phyloP scores from a whole-genome alignment of 1,140 invertebrate species.

The Pseudomyrmex dendroicus region DNA sequence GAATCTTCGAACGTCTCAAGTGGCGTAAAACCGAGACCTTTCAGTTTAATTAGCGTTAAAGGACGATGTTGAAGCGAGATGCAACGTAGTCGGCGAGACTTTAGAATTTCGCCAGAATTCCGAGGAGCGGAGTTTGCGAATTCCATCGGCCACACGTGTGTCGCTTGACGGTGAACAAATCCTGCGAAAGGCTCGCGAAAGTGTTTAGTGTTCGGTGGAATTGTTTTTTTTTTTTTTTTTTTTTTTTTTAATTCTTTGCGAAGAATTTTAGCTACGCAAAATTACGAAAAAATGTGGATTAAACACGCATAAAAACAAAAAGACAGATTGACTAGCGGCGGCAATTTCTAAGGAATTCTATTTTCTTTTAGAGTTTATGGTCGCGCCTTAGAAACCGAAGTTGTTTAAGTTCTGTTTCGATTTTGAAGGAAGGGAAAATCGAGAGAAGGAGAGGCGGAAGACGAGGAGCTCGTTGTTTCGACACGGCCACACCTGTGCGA shows the following conservation, averaged over 20 bases:
- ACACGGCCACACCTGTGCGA: conserved; percentile 64
- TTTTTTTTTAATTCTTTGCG: background rate
- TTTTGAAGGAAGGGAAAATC: conserved; percentile 27
- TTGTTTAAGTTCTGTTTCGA: background rate
- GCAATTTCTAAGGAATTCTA: background rate
- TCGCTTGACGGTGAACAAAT: background rate
- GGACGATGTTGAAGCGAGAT: background rate
- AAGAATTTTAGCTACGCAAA: background rate
- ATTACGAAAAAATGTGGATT: too few species aligned
- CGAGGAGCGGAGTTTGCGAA: background rate
- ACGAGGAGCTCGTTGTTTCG: conserved; percentile 59
- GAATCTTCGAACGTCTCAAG: conserved; percentile 34
- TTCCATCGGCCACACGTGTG: conserved; percentile 1
- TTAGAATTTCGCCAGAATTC: conserved; percentile 22
- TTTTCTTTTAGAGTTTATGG: background rate
- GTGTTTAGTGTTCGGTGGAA: too few species aligned
- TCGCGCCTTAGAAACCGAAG: background rate
- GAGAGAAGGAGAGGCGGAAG: background rate
- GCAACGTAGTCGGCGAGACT: background rate
- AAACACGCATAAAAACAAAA: too few species aligned
- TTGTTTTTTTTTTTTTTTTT: too few species aligned
- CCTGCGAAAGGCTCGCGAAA: background rate
- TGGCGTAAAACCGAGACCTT: conserved; percentile 28
- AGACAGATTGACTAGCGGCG: conserved; percentile 2
- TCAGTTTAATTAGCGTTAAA: conserved; percentile 48